A percentile compares a stretch with the other conserved stretches of the same genome.
Conservation (phyloP, 2,113 vertebrate species). For the Syrmaticus mikado region DNA sequence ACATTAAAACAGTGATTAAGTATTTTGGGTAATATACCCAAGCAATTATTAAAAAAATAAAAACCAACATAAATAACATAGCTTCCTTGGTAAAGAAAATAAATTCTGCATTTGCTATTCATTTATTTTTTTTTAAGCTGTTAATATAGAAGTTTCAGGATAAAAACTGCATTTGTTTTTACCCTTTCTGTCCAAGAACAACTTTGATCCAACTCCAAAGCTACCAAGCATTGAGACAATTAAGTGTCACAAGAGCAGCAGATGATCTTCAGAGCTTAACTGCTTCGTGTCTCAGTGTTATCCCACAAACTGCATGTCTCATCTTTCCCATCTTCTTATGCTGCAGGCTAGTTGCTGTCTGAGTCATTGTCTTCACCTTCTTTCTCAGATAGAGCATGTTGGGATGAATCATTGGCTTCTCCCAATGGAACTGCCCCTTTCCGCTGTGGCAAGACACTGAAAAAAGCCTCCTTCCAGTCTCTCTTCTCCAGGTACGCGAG, state of each 20-base stretch:
- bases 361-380: conserved; percentile 15
- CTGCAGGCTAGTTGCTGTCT: conserved; percentile 54
- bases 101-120: neutral
- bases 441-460: conserved; percentile 89
- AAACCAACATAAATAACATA: neutral
- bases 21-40: neutral
- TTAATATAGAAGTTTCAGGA: neutral
- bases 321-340: neutral
- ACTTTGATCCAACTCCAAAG: neutral
- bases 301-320: neutral
- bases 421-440: conserved; percentile 89
- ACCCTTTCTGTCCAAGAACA: neutral
- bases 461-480: conserved; percentile 95
- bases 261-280: neutral
- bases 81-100: conserved; percentile 53
- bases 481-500: conserved; percentile 90
- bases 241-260: neutral
- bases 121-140: neutral
- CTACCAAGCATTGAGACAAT: neutral
- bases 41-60: neutral
- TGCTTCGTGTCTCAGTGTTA: neutral
- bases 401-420: conserved; percentile 36
- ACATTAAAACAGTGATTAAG: neutral
- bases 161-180: conserved; percentile 4
- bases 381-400: neutral